Evolutionary conservation across 2,797 vertebrate species (phyloP).

Genomic region (Molossus molossus): DNA sequence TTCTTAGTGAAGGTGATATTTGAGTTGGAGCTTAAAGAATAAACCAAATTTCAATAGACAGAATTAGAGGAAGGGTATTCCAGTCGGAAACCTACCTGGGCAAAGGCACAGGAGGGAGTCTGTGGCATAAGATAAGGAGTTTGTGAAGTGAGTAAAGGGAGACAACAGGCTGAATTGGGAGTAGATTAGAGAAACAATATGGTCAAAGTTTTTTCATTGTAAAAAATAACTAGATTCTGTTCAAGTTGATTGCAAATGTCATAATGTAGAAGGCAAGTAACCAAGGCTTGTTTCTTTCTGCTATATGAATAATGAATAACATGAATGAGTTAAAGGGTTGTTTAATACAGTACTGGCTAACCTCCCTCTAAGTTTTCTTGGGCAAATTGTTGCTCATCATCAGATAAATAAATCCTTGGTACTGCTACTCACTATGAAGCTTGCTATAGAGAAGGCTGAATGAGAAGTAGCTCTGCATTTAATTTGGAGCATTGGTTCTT

Average conservation of each 20-base stretch:
- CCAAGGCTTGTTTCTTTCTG: slow-evolving; percentile 14
- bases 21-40: background rate
- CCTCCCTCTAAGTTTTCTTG: slow-evolving; percentile 31
- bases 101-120: background rate
- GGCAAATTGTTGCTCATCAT: slow-evolving; percentile 32
- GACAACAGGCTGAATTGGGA: background rate
- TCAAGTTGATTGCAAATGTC: slow-evolving; percentile 17
- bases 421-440: background rate
- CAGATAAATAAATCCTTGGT: slow-evolving; percentile 57
- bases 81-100: background rate
- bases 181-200: slow-evolving; percentile 13
- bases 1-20: slow-evolving; percentile 6
- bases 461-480: slow-evolving; percentile 10
- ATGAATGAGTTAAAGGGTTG: slow-evolving; percentile 49
- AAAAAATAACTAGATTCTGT: slow-evolving; percentile 37
- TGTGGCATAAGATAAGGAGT: background rate
- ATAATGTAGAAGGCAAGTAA: background rate
- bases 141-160: background rate
- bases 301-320: slow-evolving; percentile 40
- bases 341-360: slow-evolving; percentile 53
- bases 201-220: slow-evolving; percentile 1
- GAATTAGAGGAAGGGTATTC: background rate
- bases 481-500: slow-evolving; percentile 33
- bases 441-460: slow-evolving; percentile 45
- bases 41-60: slow-evolving; percentile 34